Percentiles rank a stretch among this genome's conserved stretches.
phyloP scores from a whole-genome alignment of 2,888 invertebrate genomes.

The Parnassius apollo region DNA sequence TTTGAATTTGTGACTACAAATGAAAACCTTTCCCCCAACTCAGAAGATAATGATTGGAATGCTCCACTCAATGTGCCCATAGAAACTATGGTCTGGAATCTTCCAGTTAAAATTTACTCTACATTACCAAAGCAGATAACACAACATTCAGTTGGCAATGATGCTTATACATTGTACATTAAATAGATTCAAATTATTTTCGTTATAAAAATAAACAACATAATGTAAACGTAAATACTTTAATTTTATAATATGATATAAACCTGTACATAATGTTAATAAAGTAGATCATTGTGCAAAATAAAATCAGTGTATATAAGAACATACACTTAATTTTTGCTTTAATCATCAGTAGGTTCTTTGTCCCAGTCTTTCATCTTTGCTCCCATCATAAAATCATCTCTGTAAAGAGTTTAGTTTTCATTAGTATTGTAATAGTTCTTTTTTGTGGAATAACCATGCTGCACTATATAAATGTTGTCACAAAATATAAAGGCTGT shows the following conservation, averaged over 20 bases:
- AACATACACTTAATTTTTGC: slow-evolving; percentile 29
- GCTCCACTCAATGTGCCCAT: slow-evolving; percentile 93
- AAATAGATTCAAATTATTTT: slow-evolving; percentile 35
- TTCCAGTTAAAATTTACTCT: slow-evolving; percentile 96
- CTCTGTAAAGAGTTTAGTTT: slow-evolving; percentile 77
- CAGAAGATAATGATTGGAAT: slow-evolving; percentile 85
- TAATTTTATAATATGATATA: slow-evolving; percentile 18
- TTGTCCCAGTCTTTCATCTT: slow-evolving; percentile 96
- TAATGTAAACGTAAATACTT: slow-evolving; percentile 19
- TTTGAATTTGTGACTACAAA: slow-evolving; percentile 97
- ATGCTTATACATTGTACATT: slow-evolving; percentile 66
- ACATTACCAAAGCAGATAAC: slow-evolving; percentile 92
- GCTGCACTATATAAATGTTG: too few relatives aligned
- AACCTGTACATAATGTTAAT: slow-evolving; percentile 32
- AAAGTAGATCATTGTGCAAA: slow-evolving; percentile 15
- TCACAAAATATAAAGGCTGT: too few relatives aligned
- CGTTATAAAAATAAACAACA: slow-evolving; percentile 4
- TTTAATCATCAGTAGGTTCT: slow-evolving; percentile 77
- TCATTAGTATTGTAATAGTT: too few relatives aligned
- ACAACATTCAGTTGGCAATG: slow-evolving; percentile 80
- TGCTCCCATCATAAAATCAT: slow-evolving; percentile 94
- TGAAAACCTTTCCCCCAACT: slow-evolving; percentile 82
- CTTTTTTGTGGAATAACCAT: too few relatives aligned
- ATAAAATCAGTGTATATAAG: too few relatives aligned
- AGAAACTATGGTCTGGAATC: slow-evolving; percentile 99